Base-by-base conservation (phyloP, 2,113 vertebrate genomes). In the Sinocyclocheilus rhinocerous region DNA sequence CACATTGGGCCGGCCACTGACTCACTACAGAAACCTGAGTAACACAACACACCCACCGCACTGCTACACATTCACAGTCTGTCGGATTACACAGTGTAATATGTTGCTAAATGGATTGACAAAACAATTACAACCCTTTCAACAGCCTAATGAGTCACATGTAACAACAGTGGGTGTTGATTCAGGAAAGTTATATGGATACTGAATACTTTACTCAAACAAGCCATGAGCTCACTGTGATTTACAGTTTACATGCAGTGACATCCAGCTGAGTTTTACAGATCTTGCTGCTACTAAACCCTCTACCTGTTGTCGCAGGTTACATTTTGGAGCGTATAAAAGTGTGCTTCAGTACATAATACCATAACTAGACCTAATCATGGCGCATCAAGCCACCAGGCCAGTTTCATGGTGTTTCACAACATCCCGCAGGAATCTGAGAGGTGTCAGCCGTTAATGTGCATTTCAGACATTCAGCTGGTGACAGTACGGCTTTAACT, bases 161-260 rank as follows among this genome's bases (percentile, higher is more conserved):
- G 72, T 16, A 11, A 48, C 22, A 48, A 76, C 42, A 48, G 72
- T 24, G 72, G 72, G 42, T 13, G n/a, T 42, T 13, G 12, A 76
- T n/a, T 73, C 20, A 45, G 18, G 4, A 73, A 4, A 15, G 39
- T n/a, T n/a, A 24, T 6, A 73, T 13, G 42, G 22, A 75, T 0
- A 48, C 42, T 76, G 72, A 76, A 76, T 33, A 76, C 72, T 48
- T 48, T 15, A 24, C 12, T 48, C 72, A 76, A 48, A 48, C 72
- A 26, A 26, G 72, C 12, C n/a, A 76, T 76, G n/a, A 76, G 42
- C n/a, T n/a, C 70, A 45, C 9, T n/a, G 4, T 13, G 16, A 70
- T 70, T 70, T 36, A 20, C 29, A 9, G 6, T 36, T 69, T 36
- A 3, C 7, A 69, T 1, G 5, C 26, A 69, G 65, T 33, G 65